A percentile compares a stretch with the other conserved stretches of the same genome.
phyloP scores from a whole-genome alignment of 2,888 invertebrate species.

The Emmelina monodactyla region DNA sequence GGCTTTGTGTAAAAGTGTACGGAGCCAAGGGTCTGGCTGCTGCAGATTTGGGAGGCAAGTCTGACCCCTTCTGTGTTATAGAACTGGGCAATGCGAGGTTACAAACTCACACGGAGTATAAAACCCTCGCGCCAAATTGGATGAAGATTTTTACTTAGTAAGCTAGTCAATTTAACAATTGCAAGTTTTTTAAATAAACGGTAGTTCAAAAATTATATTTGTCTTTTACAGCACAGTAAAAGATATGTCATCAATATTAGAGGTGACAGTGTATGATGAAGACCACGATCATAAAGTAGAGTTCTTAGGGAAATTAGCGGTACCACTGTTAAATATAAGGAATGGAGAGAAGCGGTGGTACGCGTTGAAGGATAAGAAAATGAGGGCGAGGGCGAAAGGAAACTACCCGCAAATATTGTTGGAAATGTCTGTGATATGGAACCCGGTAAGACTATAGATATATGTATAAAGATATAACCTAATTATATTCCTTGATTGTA shows the following conservation, averaged over 20 bases:
- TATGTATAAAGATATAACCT: too few species aligned
- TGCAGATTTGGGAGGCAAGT: conserved; percentile 96
- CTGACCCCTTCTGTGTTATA: conserved; percentile 97
- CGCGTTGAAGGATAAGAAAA: conserved; percentile 94
- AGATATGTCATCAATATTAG: conserved; percentile 93
- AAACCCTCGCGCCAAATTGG: conserved; percentile 96
- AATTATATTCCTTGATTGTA: too few species aligned
- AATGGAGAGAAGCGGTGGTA: conserved; percentile 96
- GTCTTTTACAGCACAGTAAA: conserved; percentile 75
- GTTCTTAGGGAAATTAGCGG: conserved; percentile 91
- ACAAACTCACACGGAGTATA: conserved; percentile 98
- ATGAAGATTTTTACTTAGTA: conserved; percentile 98
- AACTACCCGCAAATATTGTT: conserved; percentile 86
- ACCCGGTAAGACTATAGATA: conserved; percentile 83
- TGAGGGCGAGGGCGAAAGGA: conserved; percentile 90
- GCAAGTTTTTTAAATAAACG: neutral
- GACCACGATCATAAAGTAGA: conserved; percentile 98
- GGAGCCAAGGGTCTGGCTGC: conserved; percentile 86
- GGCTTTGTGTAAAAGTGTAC: conserved; percentile 93
- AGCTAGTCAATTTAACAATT: conserved; percentile 35
- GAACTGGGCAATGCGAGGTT: conserved; percentile 93
- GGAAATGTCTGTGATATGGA: conserved; percentile 93
- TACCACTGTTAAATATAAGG: conserved; percentile 85
- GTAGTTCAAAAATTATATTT: too few species aligned
- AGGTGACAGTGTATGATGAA: conserved; percentile 97